phyloP scores from a whole-genome alignment of 2,797 vertebrate species.

The Alectoris magna region DNA sequence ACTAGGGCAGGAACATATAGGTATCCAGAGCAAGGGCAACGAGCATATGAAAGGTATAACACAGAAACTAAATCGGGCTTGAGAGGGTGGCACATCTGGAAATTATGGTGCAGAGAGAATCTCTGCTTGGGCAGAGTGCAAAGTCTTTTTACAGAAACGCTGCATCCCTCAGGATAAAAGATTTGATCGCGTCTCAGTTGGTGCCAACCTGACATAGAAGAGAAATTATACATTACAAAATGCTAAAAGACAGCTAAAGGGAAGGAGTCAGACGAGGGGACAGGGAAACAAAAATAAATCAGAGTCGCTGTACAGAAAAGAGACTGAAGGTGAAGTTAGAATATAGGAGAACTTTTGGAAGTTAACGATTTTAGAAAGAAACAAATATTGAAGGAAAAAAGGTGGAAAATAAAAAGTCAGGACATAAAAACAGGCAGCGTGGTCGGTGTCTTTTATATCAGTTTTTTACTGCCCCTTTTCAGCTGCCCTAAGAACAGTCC shows the following conservation, averaged over 20 bases:
- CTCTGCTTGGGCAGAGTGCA: conserved; percentile 14
- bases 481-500: conserved; percentile 53
- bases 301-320: neutral
- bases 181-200: conserved; percentile 43
- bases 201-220: conserved; percentile 57
- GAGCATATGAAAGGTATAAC: neutral
- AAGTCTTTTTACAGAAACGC: conserved; percentile 45
- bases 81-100: neutral
- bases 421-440: conserved; percentile 11
- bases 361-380: conserved; percentile 45
- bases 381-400: conserved; percentile 21
- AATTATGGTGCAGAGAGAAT: conserved; percentile 17
- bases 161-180: conserved; percentile 55
- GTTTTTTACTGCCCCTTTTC: conserved; percentile 55
- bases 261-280: conserved; percentile 29
- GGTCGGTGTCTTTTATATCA: conserved; percentile 55
- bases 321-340: conserved; percentile 28
- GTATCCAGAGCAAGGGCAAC: neutral
- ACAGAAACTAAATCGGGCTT: conserved; percentile 1
- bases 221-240: conserved; percentile 64
- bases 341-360: conserved; percentile 29
- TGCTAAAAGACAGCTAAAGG: conserved; percentile 63
- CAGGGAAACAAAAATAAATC: conserved; percentile 57
- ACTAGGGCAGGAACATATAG: neutral
- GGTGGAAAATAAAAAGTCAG: conserved; percentile 5